These are phyloP conservation scores for Hoplodrina blanda DNA, from an alignment of 2,888 invertebrate species.

Conservation along the genomic window DNA sequence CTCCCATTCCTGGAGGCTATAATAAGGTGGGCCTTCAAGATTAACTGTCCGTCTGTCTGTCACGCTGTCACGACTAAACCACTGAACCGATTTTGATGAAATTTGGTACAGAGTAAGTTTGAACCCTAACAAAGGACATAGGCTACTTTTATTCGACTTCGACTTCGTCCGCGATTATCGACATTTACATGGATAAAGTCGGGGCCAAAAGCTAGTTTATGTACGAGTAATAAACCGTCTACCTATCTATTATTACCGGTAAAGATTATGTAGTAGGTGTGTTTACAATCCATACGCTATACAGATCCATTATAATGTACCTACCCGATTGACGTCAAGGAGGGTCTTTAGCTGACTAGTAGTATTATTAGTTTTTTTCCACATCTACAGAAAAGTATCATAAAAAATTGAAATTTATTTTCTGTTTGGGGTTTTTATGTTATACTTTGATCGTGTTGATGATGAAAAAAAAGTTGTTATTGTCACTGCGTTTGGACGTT, in stretches of 20 bases:
- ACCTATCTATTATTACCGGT: constrained; percentile 3
- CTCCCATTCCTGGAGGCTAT: too few relatives aligned
- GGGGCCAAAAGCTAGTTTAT: too few relatives aligned
- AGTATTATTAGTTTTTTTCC: constrained; percentile 8
- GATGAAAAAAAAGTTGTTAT: not conserved
- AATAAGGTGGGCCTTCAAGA: too few relatives aligned
- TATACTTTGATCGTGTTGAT: too few relatives aligned
- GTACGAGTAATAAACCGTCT: constrained; percentile 13
- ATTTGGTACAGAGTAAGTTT: too few relatives aligned
- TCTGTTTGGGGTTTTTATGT: not conserved
- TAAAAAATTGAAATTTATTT: not conserved
- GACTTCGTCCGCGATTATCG: too few relatives aligned
- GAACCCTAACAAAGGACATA: too few relatives aligned
- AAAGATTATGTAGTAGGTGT: constrained; percentile 16
- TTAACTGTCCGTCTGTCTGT: too few relatives aligned
- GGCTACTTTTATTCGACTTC: too few relatives aligned
- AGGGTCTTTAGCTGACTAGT: constrained; percentile 4
- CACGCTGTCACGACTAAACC: too few relatives aligned
- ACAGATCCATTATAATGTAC: constrained; percentile 7
- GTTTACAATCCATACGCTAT: constrained; percentile 1
- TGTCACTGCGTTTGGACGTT: not conserved
- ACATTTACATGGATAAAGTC: too few relatives aligned
- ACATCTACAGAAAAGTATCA: not conserved
- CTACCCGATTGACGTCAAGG: constrained; percentile 36
- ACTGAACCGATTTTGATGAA: too few relatives aligned